Conservation (phyloP, 2,113 vertebrate genomes). For the Cygnus atratus region DNA sequence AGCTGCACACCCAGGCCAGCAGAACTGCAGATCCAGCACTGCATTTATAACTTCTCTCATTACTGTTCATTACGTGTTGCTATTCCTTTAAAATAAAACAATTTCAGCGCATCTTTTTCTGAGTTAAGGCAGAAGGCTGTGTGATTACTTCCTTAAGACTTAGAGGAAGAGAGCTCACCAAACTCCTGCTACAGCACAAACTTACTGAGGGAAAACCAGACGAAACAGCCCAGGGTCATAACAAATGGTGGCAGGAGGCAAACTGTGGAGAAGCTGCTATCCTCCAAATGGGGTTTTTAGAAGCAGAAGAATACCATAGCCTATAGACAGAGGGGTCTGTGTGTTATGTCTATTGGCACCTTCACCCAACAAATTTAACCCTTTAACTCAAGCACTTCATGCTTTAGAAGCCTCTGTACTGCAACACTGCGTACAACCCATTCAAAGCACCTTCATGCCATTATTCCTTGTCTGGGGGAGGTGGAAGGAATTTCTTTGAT, state of each 20-base stretch:
- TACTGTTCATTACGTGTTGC: neutral
- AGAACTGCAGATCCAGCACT: neutral
- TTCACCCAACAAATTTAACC: neutral
- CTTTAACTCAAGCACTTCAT: neutral
- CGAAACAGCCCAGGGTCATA: neutral
- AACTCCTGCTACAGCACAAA: neutral
- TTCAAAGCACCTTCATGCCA: neutral
- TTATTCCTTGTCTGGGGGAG: neutral
- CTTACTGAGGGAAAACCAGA: neutral
- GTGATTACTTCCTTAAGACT: neutral
- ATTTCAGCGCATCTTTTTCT: neutral
- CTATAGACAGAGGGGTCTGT: neutral
- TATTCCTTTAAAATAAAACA: neutral
- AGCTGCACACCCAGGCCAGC: neutral
- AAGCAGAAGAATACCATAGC: neutral
- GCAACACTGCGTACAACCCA: neutral
- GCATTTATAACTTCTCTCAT: neutral
- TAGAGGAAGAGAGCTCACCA: neutral
- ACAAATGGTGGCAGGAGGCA: neutral
- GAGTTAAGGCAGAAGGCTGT: neutral
- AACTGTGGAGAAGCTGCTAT: neutral
- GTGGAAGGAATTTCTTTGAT: neutral
- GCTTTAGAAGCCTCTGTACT: neutral
- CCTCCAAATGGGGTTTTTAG: neutral
- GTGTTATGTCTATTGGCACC: neutral